Percentiles rank a stretch among this genome's conserved stretches.
Evolutionary conservation across 2,113 vertebrate species (phyloP).

Genomic region (Gadus chalcogrammus): DNA sequence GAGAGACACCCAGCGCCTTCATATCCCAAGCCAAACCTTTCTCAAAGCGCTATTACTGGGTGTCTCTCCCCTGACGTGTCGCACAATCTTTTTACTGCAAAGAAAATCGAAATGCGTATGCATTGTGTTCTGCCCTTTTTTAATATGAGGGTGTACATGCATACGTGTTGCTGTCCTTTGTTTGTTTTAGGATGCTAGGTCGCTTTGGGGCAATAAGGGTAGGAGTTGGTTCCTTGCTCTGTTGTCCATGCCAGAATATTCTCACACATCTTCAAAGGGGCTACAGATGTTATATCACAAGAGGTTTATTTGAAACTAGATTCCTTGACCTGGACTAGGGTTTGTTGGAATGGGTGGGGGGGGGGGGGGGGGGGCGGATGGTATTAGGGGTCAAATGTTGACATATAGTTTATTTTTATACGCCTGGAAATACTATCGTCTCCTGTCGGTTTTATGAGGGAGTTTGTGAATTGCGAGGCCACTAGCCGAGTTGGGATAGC

Average conservation of each 20-base stretch:
- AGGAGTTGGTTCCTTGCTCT: conserved; percentile 7
- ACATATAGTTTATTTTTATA: conserved; percentile 69
- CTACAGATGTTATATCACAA: conserved; percentile 35
- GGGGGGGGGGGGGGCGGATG: not conserved
- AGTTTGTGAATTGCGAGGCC: conserved; percentile 26
- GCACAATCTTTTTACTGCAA: not conserved
- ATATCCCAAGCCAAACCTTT: conserved; percentile 37
- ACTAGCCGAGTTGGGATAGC: not conserved
- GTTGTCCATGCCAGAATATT: conserved; percentile 41
- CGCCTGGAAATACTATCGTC: conserved; percentile 52
- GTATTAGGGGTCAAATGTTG: conserved; percentile 46
- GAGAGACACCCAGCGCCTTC: conserved; percentile 34
- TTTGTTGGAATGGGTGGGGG: too few species aligned
- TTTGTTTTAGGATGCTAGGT: conserved; percentile 8
- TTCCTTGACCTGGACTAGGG: conserved; percentile 39
- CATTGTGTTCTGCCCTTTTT: conserved; percentile 18
- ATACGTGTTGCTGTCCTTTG: too few species aligned
- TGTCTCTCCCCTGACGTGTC: not conserved
- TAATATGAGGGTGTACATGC: conserved; percentile 7
- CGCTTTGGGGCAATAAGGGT: conserved; percentile 3
- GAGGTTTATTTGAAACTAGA: conserved; percentile 55
- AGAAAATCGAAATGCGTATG: conserved; percentile 1
- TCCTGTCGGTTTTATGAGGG: conserved; percentile 22
- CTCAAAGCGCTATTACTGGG: conserved; percentile 37
- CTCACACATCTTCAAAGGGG: conserved; percentile 51